Conservation (phyloP, 2,888 invertebrate genomes). For the Pandemis cinnamomeana region DNA sequence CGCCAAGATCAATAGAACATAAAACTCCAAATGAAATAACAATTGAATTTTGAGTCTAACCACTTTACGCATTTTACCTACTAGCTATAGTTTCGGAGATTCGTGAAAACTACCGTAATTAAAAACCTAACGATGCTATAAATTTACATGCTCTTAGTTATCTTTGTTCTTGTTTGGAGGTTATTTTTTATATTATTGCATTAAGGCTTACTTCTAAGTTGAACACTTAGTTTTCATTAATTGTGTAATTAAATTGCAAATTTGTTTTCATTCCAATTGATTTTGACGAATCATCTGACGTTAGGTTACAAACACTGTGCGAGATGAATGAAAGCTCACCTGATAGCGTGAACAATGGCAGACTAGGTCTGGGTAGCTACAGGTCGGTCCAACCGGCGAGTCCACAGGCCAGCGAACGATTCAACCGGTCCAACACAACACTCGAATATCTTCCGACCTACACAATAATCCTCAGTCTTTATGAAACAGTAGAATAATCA, state of each 20-base stretch:
- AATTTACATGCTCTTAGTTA: not conserved
- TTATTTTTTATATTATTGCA: not conserved
- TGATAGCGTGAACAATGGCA: constrained; percentile 43
- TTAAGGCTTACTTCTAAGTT: not conserved
- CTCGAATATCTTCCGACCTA: constrained; percentile 26
- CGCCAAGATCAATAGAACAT: constrained; percentile 13
- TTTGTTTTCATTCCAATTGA: not conserved
- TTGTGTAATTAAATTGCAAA: not conserved
- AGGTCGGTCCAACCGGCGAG: constrained; percentile 37
- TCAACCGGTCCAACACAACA: constrained; percentile 35
- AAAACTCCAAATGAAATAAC: constrained; percentile 8
- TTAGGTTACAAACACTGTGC: constrained; percentile 18
- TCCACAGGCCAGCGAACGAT: constrained; percentile 25
- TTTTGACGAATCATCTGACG: constrained; percentile 12
- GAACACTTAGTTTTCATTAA: not conserved
- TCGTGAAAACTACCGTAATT: not conserved
- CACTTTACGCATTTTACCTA: not conserved
- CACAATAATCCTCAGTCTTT: constrained; percentile 23
- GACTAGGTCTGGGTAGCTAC: constrained; percentile 31
- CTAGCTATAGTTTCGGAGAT: not conserved
- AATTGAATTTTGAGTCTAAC: not conserved
- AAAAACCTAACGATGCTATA: not conserved
- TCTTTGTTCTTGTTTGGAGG: not conserved
- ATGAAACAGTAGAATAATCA: constrained; percentile 11
- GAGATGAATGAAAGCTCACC: constrained; percentile 52